A percentile compares a stretch with the other conserved stretches of the same genome.
phyloP scores from a whole-genome alignment of 2,888 invertebrate genomes.

The Sinelater perroti region DNA sequence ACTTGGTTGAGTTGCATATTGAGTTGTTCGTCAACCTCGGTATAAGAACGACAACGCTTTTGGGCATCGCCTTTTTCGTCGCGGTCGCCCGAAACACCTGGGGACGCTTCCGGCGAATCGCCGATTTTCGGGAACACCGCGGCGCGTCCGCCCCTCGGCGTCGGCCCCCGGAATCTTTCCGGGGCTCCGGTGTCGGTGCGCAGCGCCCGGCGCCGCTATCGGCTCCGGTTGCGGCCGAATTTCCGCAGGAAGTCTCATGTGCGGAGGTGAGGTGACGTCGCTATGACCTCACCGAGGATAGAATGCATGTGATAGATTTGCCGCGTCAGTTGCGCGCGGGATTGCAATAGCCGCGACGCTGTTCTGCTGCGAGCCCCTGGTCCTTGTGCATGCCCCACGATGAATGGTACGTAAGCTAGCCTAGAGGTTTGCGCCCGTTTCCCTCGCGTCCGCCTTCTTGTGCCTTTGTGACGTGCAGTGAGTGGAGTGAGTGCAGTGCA shows the following conservation, averaged over 20 bases:
- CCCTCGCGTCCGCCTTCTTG: not conserved
- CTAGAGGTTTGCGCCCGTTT: not conserved
- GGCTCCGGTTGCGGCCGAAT: not conserved
- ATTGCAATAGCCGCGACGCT: conserved; percentile 12
- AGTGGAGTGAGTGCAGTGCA: conserved; percentile 25
- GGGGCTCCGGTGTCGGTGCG: conserved; percentile 1
- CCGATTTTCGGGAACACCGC: no score
- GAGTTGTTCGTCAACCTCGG: no score
- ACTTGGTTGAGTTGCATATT: no score
- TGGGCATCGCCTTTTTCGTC: no score
- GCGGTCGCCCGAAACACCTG: no score
- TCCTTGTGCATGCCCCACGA: not conserved
- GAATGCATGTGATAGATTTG: conserved; percentile 28
- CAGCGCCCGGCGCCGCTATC: not conserved
- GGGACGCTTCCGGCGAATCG: no score
- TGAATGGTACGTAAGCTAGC: conserved; percentile 16
- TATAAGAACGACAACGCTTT: no score
- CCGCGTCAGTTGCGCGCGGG: conserved; percentile 23
- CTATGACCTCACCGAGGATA: conserved; percentile 31
- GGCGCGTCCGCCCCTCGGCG: no score
- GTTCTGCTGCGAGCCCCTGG: not conserved
- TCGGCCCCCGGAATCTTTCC: not conserved
- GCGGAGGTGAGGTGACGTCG: conserved; percentile 36
- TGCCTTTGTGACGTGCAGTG: not conserved
- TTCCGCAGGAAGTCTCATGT: conserved; percentile 26